Evolutionary conservation across 2,797 vertebrate species (phyloP).

Genomic region (Cynodonichthys magdalenae): DNA sequence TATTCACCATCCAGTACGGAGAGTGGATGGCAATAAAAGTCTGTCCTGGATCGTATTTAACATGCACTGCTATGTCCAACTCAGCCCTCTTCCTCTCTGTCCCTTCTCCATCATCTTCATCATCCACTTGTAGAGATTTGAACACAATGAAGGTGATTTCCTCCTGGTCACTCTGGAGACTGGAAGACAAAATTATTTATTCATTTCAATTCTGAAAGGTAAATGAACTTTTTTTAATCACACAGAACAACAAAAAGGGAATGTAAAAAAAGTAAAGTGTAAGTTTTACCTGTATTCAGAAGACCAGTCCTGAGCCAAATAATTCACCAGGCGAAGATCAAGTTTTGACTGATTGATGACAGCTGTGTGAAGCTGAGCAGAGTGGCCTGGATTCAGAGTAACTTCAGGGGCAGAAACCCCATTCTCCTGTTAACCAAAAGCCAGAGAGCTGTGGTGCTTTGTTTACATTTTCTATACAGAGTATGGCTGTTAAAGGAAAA

Average conservation of each 20-base stretch:
- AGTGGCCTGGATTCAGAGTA: constrained; percentile 86
- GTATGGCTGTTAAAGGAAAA: too few species aligned
- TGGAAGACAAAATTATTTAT: constrained; percentile 17
- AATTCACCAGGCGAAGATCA: constrained; percentile 85
- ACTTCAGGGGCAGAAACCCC: constrained; percentile 63
- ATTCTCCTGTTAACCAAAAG: constrained; percentile 76
- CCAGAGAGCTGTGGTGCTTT: neutral
- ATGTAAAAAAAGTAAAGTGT: neutral
- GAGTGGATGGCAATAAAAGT: constrained; percentile 88
- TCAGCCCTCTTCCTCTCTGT: constrained; percentile 82
- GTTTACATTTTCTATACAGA: too few species aligned
- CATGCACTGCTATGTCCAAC: constrained; percentile 91
- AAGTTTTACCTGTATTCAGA: constrained; percentile 81
- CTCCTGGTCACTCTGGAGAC: constrained; percentile 82
- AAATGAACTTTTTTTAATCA: neutral
- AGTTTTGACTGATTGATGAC: constrained; percentile 87
- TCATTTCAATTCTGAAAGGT: neutral
- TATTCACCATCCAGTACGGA: constrained; percentile 99
- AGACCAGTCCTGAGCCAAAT: constrained; percentile 91
- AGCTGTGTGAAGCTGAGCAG: constrained; percentile 89
- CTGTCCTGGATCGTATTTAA: constrained; percentile 88
- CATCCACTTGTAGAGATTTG: constrained; percentile 79
- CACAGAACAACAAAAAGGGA: neutral
- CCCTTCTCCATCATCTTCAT: constrained; percentile 81
- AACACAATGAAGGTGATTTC: constrained; percentile 94